Percentiles rank a stretch among this genome's conserved stretches.
These are phyloP conservation scores for Astropecten irregularis DNA, from an alignment of 53 echinoderm and acorn worm genomes.

Conservation along the genomic window DNA sequence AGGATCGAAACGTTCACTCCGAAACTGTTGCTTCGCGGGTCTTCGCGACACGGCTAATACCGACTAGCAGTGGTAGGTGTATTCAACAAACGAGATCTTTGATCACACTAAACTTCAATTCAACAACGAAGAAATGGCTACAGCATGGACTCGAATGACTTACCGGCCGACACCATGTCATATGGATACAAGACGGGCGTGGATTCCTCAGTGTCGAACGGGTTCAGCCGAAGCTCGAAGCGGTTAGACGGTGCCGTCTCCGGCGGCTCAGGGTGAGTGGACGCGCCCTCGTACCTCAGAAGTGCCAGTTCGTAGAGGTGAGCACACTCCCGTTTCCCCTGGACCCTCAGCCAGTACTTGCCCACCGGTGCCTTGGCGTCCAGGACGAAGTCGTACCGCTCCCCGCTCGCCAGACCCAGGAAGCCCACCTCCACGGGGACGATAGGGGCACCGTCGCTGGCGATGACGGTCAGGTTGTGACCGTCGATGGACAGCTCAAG, in stretches of 20 bases:
- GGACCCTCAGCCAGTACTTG: constrained; percentile 77
- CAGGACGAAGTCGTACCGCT: constrained; percentile 79
- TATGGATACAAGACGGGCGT: not conserved
- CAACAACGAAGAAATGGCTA: not conserved
- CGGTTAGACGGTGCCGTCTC: not conserved
- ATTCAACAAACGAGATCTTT: no score
- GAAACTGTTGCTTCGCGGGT: no score
- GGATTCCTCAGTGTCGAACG: not conserved
- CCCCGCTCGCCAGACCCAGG: constrained; percentile 63
- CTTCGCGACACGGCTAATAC: no score
- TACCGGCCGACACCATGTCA: constrained; percentile 15
- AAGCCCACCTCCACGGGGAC: constrained; percentile 48
- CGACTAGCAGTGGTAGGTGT: no score
- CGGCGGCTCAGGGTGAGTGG: not conserved
- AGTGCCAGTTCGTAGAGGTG: not conserved
- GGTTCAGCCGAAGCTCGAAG: not conserved
- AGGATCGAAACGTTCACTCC: no score
- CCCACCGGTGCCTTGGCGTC: constrained; percentile 59
- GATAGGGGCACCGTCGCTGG: constrained; percentile 66
- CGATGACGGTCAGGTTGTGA: constrained; percentile 68
- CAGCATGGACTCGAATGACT: no score
- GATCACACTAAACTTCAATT: no score
- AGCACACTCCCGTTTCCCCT: not conserved
- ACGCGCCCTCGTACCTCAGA: not conserved
- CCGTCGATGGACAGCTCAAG: constrained; percentile 69